Evolutionary conservation across 2,888 invertebrate genomes (phyloP).

Genomic region (Bibio marci): DNA sequence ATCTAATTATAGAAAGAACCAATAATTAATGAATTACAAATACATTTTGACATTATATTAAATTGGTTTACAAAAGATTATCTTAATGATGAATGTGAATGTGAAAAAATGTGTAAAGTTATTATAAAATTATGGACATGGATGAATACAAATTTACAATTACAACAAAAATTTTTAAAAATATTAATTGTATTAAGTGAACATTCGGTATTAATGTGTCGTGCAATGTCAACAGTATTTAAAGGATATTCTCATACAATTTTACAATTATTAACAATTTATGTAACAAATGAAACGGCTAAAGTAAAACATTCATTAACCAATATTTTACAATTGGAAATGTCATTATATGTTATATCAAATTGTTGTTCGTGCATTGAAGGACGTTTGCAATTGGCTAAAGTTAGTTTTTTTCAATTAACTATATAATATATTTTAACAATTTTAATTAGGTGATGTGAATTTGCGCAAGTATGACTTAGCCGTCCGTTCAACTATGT

Average conservation of each 20-base stretch:
- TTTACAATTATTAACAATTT: slow-evolving; percentile 19
- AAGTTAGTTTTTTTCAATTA: no score
- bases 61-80: slow-evolving; percentile 20
- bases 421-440: no score
- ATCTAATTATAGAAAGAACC: slow-evolving; percentile 15
- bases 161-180: slow-evolving; percentile 17
- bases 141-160: slow-evolving; percentile 19
- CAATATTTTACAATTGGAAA: slow-evolving; percentile 12
- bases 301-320: slow-evolving; percentile 12
- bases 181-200: slow-evolving; percentile 20
- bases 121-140: slow-evolving; percentile 23
- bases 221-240: slow-evolving; percentile 17
- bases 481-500: no score
- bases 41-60: slow-evolving; percentile 18
- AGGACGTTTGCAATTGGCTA: slow-evolving; percentile 20
- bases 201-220: slow-evolving; percentile 18
- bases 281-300: slow-evolving; percentile 19
- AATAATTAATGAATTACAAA: slow-evolving; percentile 18
- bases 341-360: slow-evolving; percentile 18
- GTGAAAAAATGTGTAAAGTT: slow-evolving; percentile 13
- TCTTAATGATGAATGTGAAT: slow-evolving; percentile 16
- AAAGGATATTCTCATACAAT: slow-evolving; percentile 18
- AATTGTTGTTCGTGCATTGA: slow-evolving; percentile 25
- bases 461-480: no score
- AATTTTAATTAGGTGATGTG: no score